Evolutionary conservation across 2,113 vertebrate species (phyloP), one percentile per base, ranked within the genome.

Genomic region (Spea multiplicata): DNA sequence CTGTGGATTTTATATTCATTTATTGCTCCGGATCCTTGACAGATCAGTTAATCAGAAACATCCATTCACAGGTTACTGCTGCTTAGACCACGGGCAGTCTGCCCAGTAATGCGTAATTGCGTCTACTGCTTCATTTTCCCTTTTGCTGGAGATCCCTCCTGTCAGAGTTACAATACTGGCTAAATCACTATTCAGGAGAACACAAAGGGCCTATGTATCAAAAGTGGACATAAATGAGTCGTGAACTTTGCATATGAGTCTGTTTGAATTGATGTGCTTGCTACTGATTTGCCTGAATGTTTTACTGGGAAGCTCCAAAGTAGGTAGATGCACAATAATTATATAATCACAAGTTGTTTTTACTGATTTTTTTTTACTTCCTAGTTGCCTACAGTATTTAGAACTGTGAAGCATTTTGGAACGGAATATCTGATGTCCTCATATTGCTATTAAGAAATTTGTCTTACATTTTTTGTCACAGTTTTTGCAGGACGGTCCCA

Each of bases 151-250:
- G 59, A 78, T 78, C 69, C 53, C 30, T 72, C 47, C 50, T 71
- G 69, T 72, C 70, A 79, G 14, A 66, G 7, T 44, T 73, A 73
- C 69, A 79, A 79, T 73, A 55, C 59, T 76, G 30, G 49, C 71
- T 76, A 59, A 64, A 44, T 64, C 67, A 64, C 17, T 52, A 78
- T 62, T 49, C 75, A 78, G 6, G 9, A 71, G 13, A 12, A 69
- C 46, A 46, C 59, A 78, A 72, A 53, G 61, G 13, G 48, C 8
- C 48, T 72, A 61, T 69, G 48, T 66, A 70, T 52, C 44, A 72
- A 76, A 55, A 12, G 45, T 64, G 16, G 53, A 50, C 13, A n/a
- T 17, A 50, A 71, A 78, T 77, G 66, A 70, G 47, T 79, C 61
- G 66, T 65, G 6, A 49, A 72, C 50, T 72, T 49, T 55, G n/a